Percentiles rank a stretch among this genome's conserved stretches.
Conservation (phyloP, 2,113 vertebrate genomes). For the Abramis brama region DNA sequence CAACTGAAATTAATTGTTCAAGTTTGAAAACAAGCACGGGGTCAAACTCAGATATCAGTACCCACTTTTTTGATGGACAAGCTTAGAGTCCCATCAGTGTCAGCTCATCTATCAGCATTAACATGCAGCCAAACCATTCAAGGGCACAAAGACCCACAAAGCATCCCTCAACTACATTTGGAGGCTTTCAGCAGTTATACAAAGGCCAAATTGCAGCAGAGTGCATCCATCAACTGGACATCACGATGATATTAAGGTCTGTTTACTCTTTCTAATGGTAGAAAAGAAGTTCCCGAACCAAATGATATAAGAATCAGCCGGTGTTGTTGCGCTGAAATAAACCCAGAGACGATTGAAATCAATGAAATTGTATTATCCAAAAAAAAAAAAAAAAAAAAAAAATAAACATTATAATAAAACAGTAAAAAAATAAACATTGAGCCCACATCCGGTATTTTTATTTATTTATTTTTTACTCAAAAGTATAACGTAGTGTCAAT, state of each 20-base stretch:
- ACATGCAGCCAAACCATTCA: constrained; percentile 45
- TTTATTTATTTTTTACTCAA: no score
- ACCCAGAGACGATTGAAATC: no score
- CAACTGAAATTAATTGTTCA: neutral
- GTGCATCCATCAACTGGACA: constrained; percentile 52
- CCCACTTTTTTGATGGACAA: constrained; percentile 35
- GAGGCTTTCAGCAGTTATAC: constrained; percentile 41
- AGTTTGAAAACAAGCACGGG: constrained; percentile 9
- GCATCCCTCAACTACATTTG: constrained; percentile 19
- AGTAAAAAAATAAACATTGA: no score
- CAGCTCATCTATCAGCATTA: constrained; percentile 54
- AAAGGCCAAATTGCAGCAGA: constrained; percentile 38
- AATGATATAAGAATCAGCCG: no score
- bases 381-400: no score
- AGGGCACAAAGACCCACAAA: constrained; percentile 45
- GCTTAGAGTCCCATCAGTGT: constrained; percentile 28
- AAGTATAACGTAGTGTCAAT: no score
- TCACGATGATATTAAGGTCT: constrained; percentile 8
- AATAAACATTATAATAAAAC: no score
- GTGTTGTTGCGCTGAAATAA: no score
- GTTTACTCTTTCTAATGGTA: no score
- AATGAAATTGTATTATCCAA: no score
- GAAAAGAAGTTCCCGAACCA: no score
- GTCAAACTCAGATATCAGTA: constrained; percentile 33
- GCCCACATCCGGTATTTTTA: no score